Base-by-base conservation (phyloP, 2,888 invertebrate species). In the Apotomis capreana region DNA sequence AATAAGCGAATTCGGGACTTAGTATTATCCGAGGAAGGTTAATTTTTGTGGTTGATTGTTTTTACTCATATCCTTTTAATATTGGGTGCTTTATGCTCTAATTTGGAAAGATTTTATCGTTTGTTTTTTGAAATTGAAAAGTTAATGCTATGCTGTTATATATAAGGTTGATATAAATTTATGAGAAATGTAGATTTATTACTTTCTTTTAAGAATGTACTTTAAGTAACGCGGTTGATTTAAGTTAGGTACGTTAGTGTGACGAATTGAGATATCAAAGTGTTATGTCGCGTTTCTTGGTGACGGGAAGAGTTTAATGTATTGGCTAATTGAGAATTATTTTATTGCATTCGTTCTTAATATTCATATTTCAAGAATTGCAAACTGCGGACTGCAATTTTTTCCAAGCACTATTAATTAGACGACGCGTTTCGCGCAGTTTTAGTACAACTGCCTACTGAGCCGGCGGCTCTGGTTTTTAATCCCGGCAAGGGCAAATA, bases 241-340 rank as follows among this genome's bases (percentile, higher is more conserved):
- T 89, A 89, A 92, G 90, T 91, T 91, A 91, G 91, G 85, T 61
- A 85, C 85, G 85, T 87, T 89, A 85, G 91, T 90, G 90, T 91
- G 91, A 90, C 92, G 91, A 93, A 93, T 93, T 84, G 87, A 90
- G 84, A 79, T 90, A 91, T 92, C 92, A 89, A 91, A 91, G 89
- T 90, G 89, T 91, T 89, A 87, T 87, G 88, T 87, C 81, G 83
- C 82, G 79, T 80, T 84, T 84, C 82, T 84, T 86, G 88, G 61
- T 71, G 71, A 71, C 62, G 57, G 60, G 67, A 49, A 37, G 13
- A 44, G 70, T 55, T 55, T 67, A 70, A 55, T 67, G 67, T 62
- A 57, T 67, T 71, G 55, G 13, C 44, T 62, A 68, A 67, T 68
- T 57, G 51, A 62, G 61, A 8, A n/a, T 60, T 5, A 46, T 5